phyloP scores from a whole-genome alignment of 2,888 invertebrate genomes.

The Pristionchus exspectatus region DNA sequence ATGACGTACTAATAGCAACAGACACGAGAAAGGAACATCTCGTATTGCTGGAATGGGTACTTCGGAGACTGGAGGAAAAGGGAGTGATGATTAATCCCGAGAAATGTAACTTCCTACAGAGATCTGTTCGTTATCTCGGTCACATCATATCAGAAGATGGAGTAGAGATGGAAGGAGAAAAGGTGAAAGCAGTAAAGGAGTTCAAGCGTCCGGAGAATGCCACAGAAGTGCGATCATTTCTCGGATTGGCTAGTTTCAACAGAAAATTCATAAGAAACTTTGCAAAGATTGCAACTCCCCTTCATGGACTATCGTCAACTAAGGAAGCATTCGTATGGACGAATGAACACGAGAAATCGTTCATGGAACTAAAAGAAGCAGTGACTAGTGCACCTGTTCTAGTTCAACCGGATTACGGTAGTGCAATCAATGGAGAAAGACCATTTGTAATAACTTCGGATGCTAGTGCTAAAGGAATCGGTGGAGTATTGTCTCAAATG shows the following conservation, averaged over 20 bases:
- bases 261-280: too few species aligned
- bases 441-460: constrained; percentile 7
- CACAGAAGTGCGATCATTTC: too few species aligned
- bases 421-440: not conserved
- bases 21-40: constrained; percentile 38
- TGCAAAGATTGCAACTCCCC: too few species aligned
- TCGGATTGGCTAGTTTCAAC: too few species aligned
- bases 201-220: too few species aligned
- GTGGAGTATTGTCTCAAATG: not conserved
- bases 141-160: constrained; percentile 54
- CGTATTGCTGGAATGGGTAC: constrained; percentile 4
- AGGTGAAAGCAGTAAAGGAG: constrained; percentile 55
- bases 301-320: constrained; percentile 58
- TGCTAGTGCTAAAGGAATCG: too few species aligned
- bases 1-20: constrained; percentile 61
- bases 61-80: not conserved
- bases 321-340: constrained; percentile 58
- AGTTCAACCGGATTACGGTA: constrained; percentile 41
- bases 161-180: constrained; percentile 54
- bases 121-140: constrained; percentile 59
- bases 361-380: constrained; percentile 60
- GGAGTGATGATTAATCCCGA: constrained; percentile 51
- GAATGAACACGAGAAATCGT: constrained; percentile 57
- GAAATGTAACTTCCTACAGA: constrained; percentile 56
- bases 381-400: constrained; percentile 60